Conservation (phyloP, 92 coral and sea anemone species). For the Meandrina meandrites region DNA sequence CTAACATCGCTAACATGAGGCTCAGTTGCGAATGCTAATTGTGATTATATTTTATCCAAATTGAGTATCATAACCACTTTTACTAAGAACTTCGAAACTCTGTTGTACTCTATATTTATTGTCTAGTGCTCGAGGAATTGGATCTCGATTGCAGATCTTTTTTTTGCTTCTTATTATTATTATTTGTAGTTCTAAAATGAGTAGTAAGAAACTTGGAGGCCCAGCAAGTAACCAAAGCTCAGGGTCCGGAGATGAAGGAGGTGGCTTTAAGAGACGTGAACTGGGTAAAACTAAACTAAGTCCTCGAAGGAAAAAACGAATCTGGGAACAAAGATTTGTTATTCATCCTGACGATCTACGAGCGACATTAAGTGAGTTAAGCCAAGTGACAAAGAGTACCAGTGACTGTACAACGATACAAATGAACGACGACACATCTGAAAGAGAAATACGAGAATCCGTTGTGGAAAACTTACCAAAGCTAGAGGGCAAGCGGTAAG, state of each 20-base stretch:
- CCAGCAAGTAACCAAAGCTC: neutral
- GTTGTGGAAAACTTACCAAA: neutral
- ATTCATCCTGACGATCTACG: neutral
- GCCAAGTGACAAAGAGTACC: neutral
- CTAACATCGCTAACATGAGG: too few species aligned
- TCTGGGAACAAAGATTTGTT: neutral
- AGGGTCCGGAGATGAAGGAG: neutral
- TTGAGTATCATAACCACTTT: neutral
- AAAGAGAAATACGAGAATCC: neutral
- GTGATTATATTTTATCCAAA: too few species aligned
- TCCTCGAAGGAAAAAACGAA: neutral
- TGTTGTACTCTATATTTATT: too few species aligned
- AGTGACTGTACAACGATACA: neutral
- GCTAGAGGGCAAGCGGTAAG: neutral
- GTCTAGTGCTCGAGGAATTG: neutral
- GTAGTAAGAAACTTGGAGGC: neutral
- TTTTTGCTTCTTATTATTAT: too few species aligned
- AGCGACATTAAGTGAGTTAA: neutral
- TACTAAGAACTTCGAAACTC: too few species aligned
- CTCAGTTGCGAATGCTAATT: too few species aligned
- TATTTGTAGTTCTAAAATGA: neutral
- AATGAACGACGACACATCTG: neutral
- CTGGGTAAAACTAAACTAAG: neutral
- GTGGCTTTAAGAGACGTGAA: neutral
- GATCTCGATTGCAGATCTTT: neutral